Base-by-base conservation (phyloP, 2,888 invertebrate species). In the Limnephilus auricula region DNA sequence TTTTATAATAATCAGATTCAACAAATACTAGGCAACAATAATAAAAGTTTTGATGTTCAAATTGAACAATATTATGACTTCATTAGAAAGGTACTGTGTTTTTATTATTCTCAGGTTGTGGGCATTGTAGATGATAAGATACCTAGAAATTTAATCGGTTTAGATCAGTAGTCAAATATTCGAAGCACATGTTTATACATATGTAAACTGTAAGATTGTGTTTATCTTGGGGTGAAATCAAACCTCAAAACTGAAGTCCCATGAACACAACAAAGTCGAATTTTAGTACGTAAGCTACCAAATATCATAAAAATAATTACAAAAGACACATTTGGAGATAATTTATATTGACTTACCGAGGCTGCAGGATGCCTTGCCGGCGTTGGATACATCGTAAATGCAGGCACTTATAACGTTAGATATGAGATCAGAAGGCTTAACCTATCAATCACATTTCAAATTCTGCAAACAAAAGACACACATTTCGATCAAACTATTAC, bases 351-450 rank as follows among this genome's bases (percentile, higher is more conserved):
- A 90, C 97, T 97, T 95, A 97, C 97, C 96, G 97, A 96, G 95
- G 97, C 97, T 94, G 97, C 96, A 95, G 97, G 97, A 96, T 97
- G 97, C 96, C 97, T 97, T 95, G 97, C 96, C 95, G 97, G 97
- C 95, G 97, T 96, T 95, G 97, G 97, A 96, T 97, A 97, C 97
- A 97, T 97, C 83, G 79, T 90, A 79, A 90, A 83, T 37, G 79
- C 86, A 87, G 89, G 89, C 90, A 91, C 90, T 90, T 88, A 79
- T 45, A 85, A 84, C 89, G 85, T 84, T 85, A 89, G 84, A 82
- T 84, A 82, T 82, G 90, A 90, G 87, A 91, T 89, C 78, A 80
- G 83, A 50, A 88, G 78, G 80, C 83, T 88, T 89, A 92, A 91
- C 92, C 90, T 89, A 91, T 88, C 89, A 80, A 90, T 86, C 90